Percentiles rank a stretch among this genome's conserved stretches.
These are phyloP conservation scores for Heliconius nattereri DNA, from an alignment of 1,140 invertebrate genomes.

Conservation along the genomic window DNA sequence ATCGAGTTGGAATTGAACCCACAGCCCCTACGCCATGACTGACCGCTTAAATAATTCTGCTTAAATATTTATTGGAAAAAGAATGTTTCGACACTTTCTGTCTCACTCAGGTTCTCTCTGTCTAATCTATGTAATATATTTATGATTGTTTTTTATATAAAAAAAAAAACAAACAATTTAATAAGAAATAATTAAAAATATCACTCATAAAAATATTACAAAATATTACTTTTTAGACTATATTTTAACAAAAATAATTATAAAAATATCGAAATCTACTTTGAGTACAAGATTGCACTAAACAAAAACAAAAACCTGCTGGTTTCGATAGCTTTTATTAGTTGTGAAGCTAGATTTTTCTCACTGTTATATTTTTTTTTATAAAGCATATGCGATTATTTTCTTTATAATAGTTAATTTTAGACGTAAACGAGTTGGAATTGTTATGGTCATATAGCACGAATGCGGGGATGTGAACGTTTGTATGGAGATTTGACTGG, in stretches of 20 bases:
- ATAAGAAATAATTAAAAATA: too few species aligned
- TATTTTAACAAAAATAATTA: not conserved
- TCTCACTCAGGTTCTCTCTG: too few species aligned
- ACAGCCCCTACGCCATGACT: too few species aligned
- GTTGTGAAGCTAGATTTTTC: constrained; percentile 10
- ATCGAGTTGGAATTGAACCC: too few species aligned
- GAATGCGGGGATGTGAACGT: constrained; percentile 46
- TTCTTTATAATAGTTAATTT: constrained; percentile 53
- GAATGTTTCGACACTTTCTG: too few species aligned
- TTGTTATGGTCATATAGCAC: constrained; percentile 70
- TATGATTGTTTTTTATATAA: too few species aligned
- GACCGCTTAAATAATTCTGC: too few species aligned
- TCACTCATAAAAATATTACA: too few species aligned
- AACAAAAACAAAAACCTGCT: constrained; percentile 11
- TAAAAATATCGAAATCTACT: not conserved
- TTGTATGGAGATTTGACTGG: constrained; percentile 46
- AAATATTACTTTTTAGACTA: too few species aligned
- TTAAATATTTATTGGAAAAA: too few species aligned
- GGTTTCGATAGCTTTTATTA: constrained; percentile 5
- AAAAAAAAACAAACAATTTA: too few species aligned
- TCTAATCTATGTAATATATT: too few species aligned
- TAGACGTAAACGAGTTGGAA: constrained; percentile 61
- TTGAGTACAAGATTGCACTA: not conserved
- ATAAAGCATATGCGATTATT: constrained; percentile 21
- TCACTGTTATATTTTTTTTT: constrained; percentile 8